Evolutionary conservation across 2,113 vertebrate species (phyloP), one percentile per base, ranked within the genome.

Genomic region (Protomyctophum bolini): DNA sequence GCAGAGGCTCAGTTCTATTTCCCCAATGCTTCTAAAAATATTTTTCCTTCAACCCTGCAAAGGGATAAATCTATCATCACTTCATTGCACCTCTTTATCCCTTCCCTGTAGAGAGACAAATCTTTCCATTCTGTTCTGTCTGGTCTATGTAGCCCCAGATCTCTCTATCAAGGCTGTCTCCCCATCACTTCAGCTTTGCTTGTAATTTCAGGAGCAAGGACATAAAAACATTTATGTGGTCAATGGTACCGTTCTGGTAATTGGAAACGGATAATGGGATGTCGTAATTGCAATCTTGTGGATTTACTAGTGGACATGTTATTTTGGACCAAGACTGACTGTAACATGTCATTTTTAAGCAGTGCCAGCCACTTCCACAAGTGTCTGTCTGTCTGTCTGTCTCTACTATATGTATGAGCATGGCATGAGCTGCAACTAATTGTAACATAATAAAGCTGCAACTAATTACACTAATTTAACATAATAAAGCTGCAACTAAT

Each of bases 1-100:
- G 49, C 72, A 69, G 47, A 50, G 75, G 56, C 73, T 74, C 61
- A 33, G 15, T 56, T 67, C 69, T 14, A 10, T 71, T 63, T 51
- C 21, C 68, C 8, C 45, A 29, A 7, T 50, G 15, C 14, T 41
- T 47, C 66, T 73, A 66, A 41, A 41, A 41, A 41, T 60, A 2
- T 1, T 12, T 33, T 63, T 70, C 66, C 65, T 75, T 68, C n/a
- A 21, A 15, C 15, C 7, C 6, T 69, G 76, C 69, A 60, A 58
- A 15, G 28, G 54, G 45, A 58, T 68, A 29, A 60, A 70, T 33
- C 49, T 58, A 29, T 45, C 33, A 33, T 68, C 21, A 6, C 41
- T 15, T n/a, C 8, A 1, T 67, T 51, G 4, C 9, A 14, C 33
- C 15, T 15, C 10, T 10, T 46, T 6, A 7, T 45, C 11, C 29